phyloP scores from a whole-genome alignment of 1,140 invertebrate genomes.

The Diprion similis region DNA sequence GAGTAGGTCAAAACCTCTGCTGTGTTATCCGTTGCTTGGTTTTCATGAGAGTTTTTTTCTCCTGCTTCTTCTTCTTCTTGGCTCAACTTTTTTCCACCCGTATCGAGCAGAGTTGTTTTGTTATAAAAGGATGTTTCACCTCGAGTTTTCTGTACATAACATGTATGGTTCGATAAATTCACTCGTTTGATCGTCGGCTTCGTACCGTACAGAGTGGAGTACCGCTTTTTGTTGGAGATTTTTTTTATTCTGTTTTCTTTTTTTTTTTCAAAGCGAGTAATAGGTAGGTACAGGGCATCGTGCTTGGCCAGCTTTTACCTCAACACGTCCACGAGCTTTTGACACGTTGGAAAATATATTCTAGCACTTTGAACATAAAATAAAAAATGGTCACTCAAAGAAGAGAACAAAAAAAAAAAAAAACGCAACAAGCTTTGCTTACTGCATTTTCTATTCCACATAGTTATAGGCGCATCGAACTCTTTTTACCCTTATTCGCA shows the following conservation, averaged over 20 bases:
- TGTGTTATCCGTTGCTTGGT: constrained; percentile 5
- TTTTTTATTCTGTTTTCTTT: neutral
- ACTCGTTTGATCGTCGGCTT: neutral
- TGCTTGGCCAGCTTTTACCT: neutral
- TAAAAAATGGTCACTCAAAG: too few species aligned
- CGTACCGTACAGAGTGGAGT: neutral
- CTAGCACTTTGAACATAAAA: neutral
- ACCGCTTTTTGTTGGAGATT: neutral
- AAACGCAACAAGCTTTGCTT: neutral
- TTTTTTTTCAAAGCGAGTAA: neutral
- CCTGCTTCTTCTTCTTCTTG: neutral
- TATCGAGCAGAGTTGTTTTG: neutral
- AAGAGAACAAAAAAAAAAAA: neutral
- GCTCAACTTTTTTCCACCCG: neutral
- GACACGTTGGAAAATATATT: constrained; percentile 4
- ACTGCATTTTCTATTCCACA: neutral
- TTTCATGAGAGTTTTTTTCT: neutral
- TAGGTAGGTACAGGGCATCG: neutral
- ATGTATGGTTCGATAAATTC: neutral
- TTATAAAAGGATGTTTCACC: neutral
- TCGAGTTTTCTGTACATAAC: neutral
- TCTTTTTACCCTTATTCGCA: too few species aligned
- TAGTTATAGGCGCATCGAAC: neutral
- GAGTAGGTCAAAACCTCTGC: neutral
- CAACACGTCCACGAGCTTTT: neutral